Evolutionary conservation across 2,113 vertebrate species (phyloP).

Genomic region (Gallinago paraguaiae): DNA sequence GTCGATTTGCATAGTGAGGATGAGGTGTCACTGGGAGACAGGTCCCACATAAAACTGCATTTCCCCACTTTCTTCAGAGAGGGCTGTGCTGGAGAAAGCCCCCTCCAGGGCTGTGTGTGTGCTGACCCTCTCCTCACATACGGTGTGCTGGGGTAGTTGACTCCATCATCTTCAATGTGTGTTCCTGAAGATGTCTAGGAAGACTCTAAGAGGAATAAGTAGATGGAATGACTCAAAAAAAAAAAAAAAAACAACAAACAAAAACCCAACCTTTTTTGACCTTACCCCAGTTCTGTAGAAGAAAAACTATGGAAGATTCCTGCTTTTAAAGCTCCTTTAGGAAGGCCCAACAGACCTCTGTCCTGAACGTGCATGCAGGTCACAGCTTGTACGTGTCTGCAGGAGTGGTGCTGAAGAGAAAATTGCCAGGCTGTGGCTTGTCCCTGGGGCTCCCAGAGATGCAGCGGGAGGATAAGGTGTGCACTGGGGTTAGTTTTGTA

Average conservation of each 20-base stretch:
- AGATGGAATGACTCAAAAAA: not conserved
- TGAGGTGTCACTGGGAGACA: not conserved
- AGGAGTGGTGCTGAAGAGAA: not conserved
- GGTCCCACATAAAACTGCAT: accelerated
- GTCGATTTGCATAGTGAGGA: not conserved
- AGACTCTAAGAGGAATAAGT: not conserved
- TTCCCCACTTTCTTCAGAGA: not conserved
- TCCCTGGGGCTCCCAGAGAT: not conserved
- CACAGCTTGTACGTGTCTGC: not conserved
- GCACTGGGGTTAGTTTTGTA: not conserved
- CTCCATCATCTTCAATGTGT: not conserved
- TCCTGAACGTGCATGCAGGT: not conserved
- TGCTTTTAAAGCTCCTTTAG: not conserved
- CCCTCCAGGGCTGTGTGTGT: not conserved
- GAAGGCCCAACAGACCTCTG: not conserved
- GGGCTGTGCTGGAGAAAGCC: not conserved
- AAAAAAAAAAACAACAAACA: not conserved
- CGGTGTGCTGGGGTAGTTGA: not conserved
- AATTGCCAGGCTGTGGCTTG: not conserved
- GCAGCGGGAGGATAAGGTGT: not conserved
- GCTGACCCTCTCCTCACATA: not conserved
- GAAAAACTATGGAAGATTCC: not conserved
- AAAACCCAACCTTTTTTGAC: not conserved
- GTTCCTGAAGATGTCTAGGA: not conserved
- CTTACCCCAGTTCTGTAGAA: not conserved